Evolutionary conservation across 1,140 invertebrate genomes (phyloP).

Genomic region (Pantala flavescens): DNA sequence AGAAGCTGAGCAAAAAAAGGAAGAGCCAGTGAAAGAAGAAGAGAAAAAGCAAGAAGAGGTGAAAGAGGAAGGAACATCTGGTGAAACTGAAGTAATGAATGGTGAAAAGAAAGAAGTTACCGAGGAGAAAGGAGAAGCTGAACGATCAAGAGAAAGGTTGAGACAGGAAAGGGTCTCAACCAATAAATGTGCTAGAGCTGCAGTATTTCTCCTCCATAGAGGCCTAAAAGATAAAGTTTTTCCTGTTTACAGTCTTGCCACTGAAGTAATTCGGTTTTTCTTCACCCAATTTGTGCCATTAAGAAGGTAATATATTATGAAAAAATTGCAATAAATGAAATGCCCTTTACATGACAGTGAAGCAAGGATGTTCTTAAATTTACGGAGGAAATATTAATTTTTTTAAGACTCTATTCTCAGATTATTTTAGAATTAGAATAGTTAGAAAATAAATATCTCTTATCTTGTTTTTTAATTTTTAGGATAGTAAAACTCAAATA

Average conservation of each 20-base stretch:
- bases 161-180: constrained; percentile 28
- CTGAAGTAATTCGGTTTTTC: constrained; percentile 63
- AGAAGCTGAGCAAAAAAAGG: background rate
- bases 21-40: background rate
- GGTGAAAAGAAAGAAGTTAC: constrained; percentile 26
- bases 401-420: no score
- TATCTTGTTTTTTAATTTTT: no score
- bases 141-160: constrained; percentile 26
- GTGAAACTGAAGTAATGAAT: background rate
- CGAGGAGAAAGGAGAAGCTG: constrained; percentile 23
- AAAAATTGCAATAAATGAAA: no score
- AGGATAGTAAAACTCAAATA: no score
- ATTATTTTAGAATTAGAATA: no score
- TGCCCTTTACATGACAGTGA: constrained; percentile 15
- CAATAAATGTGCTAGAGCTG: constrained; percentile 68
- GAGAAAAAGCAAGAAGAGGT: background rate
- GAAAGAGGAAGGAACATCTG: background rate
- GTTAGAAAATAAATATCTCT: no score
- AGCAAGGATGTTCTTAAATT: background rate
- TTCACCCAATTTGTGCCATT: constrained; percentile 68
- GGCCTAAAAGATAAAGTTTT: constrained; percentile 74
- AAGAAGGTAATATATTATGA: constrained; percentile 45
- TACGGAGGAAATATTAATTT: constrained; percentile 1
- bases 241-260: constrained; percentile 68
- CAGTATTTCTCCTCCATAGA: constrained; percentile 62